These are phyloP conservation scores for Mus pahari DNA, from an alignment of 2,113 vertebrate genomes.

Conservation along the genomic window DNA sequence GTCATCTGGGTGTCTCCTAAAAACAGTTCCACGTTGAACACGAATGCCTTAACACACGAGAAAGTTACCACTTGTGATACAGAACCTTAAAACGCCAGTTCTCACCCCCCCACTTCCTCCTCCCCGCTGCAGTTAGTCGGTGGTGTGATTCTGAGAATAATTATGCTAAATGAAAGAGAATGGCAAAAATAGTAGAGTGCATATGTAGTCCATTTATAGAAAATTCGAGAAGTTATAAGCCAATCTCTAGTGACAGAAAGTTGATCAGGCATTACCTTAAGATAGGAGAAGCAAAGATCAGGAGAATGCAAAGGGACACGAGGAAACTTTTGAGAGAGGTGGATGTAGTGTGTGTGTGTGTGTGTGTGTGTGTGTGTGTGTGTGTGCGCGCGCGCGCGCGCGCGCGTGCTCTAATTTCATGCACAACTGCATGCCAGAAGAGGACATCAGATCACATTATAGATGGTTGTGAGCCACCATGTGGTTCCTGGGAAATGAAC, in stretches of 20 bases:
- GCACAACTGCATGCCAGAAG: no score
- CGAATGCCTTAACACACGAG: conserved; percentile 19
- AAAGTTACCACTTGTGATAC: conserved; percentile 5
- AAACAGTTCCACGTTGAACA: conserved; percentile 32
- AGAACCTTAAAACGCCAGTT: conserved; percentile 15
- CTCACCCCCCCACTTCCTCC: neutral
- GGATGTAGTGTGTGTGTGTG: no score
- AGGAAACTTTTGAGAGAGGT: neutral
- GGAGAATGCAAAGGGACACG: neutral
- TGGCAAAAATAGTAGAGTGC: neutral
- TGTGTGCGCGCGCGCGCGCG: no score
- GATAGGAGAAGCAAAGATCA: neutral
- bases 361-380: no score
- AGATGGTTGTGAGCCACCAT: no score
- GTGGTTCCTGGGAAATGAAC: no score
- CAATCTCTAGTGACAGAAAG: neutral
- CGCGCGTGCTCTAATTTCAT: no score
- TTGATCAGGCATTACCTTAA: neutral
- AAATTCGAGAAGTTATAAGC: neutral
- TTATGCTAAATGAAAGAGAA: neutral
- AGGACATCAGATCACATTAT: no score
- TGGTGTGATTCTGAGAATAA: conserved; percentile 5
- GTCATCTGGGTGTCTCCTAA: conserved; percentile 42
- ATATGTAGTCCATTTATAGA: neutral
- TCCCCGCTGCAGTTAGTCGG: neutral